Conservation (phyloP, 2,797 vertebrate genomes). For the Rhabdophis nuchalis region DNA sequence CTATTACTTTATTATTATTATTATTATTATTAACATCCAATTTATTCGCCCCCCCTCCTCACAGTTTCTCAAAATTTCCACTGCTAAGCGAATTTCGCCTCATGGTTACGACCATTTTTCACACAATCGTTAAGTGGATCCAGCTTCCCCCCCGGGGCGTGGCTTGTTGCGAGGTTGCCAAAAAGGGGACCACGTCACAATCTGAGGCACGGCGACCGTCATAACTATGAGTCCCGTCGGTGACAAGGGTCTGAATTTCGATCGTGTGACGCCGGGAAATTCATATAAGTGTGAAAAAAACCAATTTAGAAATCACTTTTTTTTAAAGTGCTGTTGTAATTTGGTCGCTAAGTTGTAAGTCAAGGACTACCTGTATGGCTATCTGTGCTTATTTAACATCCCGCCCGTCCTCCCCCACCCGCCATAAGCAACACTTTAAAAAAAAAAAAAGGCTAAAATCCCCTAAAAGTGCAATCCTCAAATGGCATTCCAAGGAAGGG, state of each 20-base stretch:
- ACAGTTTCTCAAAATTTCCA: not conserved
- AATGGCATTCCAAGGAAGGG: not conserved
- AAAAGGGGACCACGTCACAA: no score
- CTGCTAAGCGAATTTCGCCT: not conserved
- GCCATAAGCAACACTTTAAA: not conserved
- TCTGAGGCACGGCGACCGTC: no score
- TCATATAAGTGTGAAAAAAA: no score
- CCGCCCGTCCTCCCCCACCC: not conserved
- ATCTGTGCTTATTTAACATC: not conserved
- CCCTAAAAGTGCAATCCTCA: not conserved
- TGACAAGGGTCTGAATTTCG: not conserved
- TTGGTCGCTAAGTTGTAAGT: not conserved
- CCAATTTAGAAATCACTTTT: not conserved
- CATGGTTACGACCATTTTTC: not conserved
- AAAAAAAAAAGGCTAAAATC: not conserved
- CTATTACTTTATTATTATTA: no score
- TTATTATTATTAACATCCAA: no score
- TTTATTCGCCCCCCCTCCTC: not conserved
- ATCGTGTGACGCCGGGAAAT: no score
- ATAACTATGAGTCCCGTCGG: no score
- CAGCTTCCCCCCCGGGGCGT: not conserved
- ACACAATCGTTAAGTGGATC: not conserved
- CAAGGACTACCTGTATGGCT: not conserved
- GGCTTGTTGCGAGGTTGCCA: accelerated
- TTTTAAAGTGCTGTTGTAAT: no score